Base-by-base conservation (phyloP, 2,797 vertebrate species). In the Pempheris klunzingeri region DNA sequence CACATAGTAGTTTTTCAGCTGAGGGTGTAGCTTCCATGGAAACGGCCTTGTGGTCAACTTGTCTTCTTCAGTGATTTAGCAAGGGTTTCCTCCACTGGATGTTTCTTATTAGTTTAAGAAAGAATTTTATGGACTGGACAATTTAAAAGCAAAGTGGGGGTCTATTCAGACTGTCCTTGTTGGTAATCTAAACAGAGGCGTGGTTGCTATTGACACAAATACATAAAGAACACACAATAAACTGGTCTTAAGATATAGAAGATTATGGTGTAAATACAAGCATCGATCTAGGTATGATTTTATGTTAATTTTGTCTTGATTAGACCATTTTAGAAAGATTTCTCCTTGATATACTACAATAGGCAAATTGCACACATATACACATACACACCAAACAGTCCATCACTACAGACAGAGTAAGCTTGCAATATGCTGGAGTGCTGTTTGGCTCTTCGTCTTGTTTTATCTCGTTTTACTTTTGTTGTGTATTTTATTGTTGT, bases 1-100 rank as follows among this genome's bases (percentile, higher is more conserved):
- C 61, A 73, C 82, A 80, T 73, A 89, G 92, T 92, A 92, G 93
- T 95, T 96, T 95, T 93, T 93, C 87, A 90, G 90, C 86, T 70
- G 88, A 88, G 90, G 84, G 87, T 86, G 86, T 70, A 78, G 92
- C 91, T 91, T 86, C 94, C 92, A 94, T 92, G 90, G 94, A 82
- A 90, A 94, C 89, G 75, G 80, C 74, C 86, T 85, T 87, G 83
- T 82, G 84, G 83, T 92, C 92, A 80, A 85, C 90, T 71, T 88
- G 80, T 88, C 84, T 88, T 80, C 64, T 70, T 78, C 69, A 14
- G 77, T 92, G 90, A 90, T 92, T 92, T 90, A 92, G 70, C 75
- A 54, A 50, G 41, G 47, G 70, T 84, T 87, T 90, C 69, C 85
- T 82, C 71, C 18, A 17, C 71, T 86, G 78, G 80, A 83, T 86